A percentile compares a stretch with the other conserved stretches of the same genome.
Conservation (phyloP, 2,888 invertebrate species). For the Eilema depressum region DNA sequence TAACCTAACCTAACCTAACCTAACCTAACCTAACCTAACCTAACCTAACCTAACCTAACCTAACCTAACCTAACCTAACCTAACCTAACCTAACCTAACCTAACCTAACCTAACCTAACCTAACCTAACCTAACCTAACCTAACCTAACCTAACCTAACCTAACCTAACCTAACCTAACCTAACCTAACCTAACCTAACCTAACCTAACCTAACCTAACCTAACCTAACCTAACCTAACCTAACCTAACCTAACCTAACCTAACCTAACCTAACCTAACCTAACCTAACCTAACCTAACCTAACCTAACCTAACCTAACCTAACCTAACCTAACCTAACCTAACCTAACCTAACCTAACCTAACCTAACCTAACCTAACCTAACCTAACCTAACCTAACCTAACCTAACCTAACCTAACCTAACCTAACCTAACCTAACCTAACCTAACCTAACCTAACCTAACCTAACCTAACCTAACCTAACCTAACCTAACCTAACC, state of each 20-base stretch:
- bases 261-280: conserved; percentile 18
- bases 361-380: conserved; percentile 44
- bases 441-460: conserved; percentile 24
- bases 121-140: conserved; percentile 21
- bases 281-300: conserved; percentile 29
- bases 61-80: conserved; percentile 23
- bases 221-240: conserved; percentile 24
- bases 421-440: conserved; percentile 29
- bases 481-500: conserved; percentile 36
- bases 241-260: conserved; percentile 18
- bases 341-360: conserved; percentile 46
- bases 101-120: conserved; percentile 43
- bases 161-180: conserved; percentile 28
- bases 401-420: conserved; percentile 32
- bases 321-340: conserved; percentile 46
- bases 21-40: conserved; percentile 24
- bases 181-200: conserved; percentile 18
- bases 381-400: conserved; percentile 41
- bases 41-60: conserved; percentile 20
- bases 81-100: conserved; percentile 44
- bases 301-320: conserved; percentile 42
- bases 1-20: conserved; percentile 28
- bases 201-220: conserved; percentile 30
- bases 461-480: conserved; percentile 28
- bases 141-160: conserved; percentile 24